Evolutionary conservation across 1,140 invertebrate species (phyloP), one percentile per base, ranked within the genome.

Genomic region (Asbolus verrucosus): DNA sequence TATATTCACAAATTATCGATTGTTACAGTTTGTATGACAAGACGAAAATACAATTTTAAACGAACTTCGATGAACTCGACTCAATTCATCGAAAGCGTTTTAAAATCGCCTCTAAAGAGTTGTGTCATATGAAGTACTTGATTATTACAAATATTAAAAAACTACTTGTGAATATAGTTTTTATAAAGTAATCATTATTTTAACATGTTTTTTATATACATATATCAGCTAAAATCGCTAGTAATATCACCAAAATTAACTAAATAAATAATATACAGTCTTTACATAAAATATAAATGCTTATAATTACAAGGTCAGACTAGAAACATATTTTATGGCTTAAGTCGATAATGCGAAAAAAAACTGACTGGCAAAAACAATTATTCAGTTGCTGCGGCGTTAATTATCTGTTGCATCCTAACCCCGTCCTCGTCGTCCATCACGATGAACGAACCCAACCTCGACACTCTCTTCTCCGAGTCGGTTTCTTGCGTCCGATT

Each of bases 391-490:
- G 24, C 24, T 27, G 24, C 24, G 27, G 31, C 60, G 14, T 36
- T 16, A 19, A 63, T 31, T 2, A 62, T 14, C n/a, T 31, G 31
- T 27, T 30, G 50, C 46, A 68, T 5, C 15, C 36, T 30, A 2
- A 41, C 38, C 27, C 19, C 36, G 11, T 70, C 62, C 9, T 68
- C 75, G 18, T 75, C 76, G 43, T 76, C 75, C 70, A 75, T 69
- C 4, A 74, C 66, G 36, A 84, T 81, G 63, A 85, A 85, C 6
- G 84, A 85, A 18, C 84, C 84, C 13, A 85, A 77, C 27, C 84
- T 79, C 5, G 84, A 86, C 41, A 87, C 75, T 31, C 85, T 76
- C 72, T 85, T 85, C 71, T 77, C 68, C 59, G 65, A 65, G 61
- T 67, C 65, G 11, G 36, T 69, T 43, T 75, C 33, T 61, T 65